Percentiles rank a stretch among this genome's conserved stretches.
phyloP scores from a whole-genome alignment of 1,140 invertebrate genomes.

The Saccostrea echinata region DNA sequence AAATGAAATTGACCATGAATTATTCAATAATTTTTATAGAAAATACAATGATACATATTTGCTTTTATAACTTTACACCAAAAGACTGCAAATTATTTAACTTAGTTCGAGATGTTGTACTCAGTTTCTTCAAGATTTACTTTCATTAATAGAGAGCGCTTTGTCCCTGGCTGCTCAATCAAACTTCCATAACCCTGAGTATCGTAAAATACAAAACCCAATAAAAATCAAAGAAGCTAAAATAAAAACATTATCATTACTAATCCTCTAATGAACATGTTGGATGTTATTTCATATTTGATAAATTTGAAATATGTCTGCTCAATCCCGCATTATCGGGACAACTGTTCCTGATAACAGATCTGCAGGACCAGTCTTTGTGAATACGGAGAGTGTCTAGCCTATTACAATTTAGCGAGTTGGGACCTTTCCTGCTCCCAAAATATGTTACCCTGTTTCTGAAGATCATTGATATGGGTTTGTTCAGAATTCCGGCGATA shows the following conservation, averaged over 20 bases:
- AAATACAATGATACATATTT: too few relatives aligned
- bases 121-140: too few relatives aligned
- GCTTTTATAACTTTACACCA: too few relatives aligned
- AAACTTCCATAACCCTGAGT: background rate
- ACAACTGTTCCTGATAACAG: background rate
- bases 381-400: background rate
- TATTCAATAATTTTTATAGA: too few relatives aligned
- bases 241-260: background rate
- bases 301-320: slow-evolving; percentile 4
- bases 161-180: background rate
- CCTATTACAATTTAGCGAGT: background rate
- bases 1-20: too few relatives aligned
- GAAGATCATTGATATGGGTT: background rate
- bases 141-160: too few relatives aligned
- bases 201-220: background rate
- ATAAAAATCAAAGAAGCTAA: slow-evolving; percentile 3
- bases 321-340: background rate
- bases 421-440: slow-evolving; percentile 31
- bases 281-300: background rate
- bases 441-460: slow-evolving; percentile 32
- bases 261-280: slow-evolving; percentile 30
- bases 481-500: slow-evolving; percentile 20
- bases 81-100: too few relatives aligned
- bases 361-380: background rate
- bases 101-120: too few relatives aligned